These are phyloP conservation scores for Hydrophis major DNA, from an alignment of 2,797 vertebrate genomes.

Conservation along the genomic window DNA sequence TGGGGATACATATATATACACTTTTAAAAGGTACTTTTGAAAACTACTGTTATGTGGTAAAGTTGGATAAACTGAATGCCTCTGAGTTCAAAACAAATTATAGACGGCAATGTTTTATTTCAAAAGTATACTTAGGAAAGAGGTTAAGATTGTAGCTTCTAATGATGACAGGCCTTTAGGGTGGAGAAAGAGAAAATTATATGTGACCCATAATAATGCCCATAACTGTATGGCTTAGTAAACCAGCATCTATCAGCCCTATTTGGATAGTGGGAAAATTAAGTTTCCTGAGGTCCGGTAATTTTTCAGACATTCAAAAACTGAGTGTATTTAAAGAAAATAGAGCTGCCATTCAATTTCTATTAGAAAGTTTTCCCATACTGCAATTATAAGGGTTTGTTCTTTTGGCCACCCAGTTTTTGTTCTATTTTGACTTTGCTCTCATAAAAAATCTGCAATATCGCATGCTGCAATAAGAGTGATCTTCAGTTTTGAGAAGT, in stretches of 20 bases:
- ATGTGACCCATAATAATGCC: background rate
- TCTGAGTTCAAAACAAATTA: slow-evolving; percentile 1
- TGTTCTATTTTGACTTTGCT: background rate
- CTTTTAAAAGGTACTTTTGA: slow-evolving; percentile 1
- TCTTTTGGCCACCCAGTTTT: background rate
- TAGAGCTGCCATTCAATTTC: background rate
- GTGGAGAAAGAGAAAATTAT: background rate
- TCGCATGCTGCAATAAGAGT: background rate
- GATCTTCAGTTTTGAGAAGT: background rate
- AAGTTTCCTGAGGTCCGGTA: background rate
- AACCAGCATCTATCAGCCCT: background rate
- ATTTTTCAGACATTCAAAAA: background rate
- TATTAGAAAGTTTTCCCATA: background rate
- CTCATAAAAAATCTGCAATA: background rate
- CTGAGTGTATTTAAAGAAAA: background rate
- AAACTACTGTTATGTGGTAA: background rate
- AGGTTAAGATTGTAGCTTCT: background rate
- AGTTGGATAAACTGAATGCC: background rate
- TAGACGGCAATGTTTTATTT: background rate
- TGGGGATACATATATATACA: background rate
- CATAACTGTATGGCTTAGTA: background rate
- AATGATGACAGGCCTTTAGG: background rate
- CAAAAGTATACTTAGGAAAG: slow-evolving; percentile 5
- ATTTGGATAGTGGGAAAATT: background rate
- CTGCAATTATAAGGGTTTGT: background rate